phyloP scores from a whole-genome alignment of 2,113 vertebrate species.

The Ovis aries region DNA sequence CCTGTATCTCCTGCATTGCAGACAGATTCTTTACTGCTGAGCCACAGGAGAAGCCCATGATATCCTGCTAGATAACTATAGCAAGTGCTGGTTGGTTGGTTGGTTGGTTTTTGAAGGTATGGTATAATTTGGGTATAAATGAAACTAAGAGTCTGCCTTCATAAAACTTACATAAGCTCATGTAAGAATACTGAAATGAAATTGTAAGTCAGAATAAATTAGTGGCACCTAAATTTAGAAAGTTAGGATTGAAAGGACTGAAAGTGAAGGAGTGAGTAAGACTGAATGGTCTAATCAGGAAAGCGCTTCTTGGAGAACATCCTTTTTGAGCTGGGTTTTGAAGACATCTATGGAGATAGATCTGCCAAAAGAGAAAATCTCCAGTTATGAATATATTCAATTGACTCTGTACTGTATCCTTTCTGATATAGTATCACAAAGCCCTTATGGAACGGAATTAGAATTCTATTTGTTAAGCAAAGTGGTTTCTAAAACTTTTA shows the following conservation, averaged over 20 bases:
- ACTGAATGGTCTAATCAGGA: background rate
- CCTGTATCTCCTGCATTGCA: background rate
- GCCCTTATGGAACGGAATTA: background rate
- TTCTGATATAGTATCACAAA: background rate
- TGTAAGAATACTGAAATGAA: background rate
- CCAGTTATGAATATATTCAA: background rate
- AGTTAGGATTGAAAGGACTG: background rate
- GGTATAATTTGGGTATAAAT: background rate
- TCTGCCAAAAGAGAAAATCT: conserved; percentile 9
- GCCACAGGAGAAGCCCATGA: background rate
- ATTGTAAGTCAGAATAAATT: background rate
- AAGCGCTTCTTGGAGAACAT: background rate
- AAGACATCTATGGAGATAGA: background rate
- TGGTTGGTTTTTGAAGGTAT: background rate
- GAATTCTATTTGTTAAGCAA: background rate
- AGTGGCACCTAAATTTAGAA: conserved; percentile 16
- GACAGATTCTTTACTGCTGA: background rate
- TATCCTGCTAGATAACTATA: background rate
- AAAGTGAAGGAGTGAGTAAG: background rate
- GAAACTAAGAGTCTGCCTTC: background rate
- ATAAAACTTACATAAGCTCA: background rate
- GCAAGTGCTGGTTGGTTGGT: background rate
- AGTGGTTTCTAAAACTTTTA: conserved; percentile 5
- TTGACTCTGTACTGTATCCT: background rate
- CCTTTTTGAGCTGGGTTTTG: background rate